These are phyloP conservation scores for Diadumene lineata DNA, from an alignment of 92 coral and sea anemone genomes.

Conservation along the genomic window DNA sequence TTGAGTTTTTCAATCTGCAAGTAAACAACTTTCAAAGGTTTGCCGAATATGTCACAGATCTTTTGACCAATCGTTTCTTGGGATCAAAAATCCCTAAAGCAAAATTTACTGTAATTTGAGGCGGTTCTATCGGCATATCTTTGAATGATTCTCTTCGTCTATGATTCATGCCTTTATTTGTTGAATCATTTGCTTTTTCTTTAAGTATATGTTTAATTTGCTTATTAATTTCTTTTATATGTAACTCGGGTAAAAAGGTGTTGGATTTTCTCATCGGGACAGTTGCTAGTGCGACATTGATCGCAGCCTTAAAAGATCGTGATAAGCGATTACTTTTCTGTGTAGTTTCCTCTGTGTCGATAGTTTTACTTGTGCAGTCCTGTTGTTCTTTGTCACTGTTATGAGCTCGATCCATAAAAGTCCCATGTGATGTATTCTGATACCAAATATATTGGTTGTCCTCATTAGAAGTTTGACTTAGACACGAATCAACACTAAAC, in stretches of 20 bases:
- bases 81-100: constrained; percentile 35
- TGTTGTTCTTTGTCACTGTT: no score
- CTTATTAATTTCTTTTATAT: constrained; percentile 6
- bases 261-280: constrained; percentile 12
- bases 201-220: constrained; percentile 8
- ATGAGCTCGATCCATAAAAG: no score
- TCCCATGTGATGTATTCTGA: no score
- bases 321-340: no score
- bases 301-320: not conserved
- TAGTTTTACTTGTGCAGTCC: no score
- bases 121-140: constrained; percentile 25
- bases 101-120: constrained; percentile 29
- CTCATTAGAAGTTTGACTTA: no score
- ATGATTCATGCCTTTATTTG: not conserved
- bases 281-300: constrained; percentile 8
- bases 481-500: no score
- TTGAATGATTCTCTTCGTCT: constrained; percentile 6
- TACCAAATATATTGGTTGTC: no score
- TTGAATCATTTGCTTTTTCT: not conserved
- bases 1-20: no score
- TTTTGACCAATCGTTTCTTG: constrained; percentile 5
- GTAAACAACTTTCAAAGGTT: not conserved
- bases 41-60: constrained; percentile 16
- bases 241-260: constrained; percentile 23
- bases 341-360: no score